These are phyloP conservation scores for Tokudaia tokunoshimensis DNA, from an alignment of 2,797 vertebrate genomes.

Conservation along the genomic window DNA sequence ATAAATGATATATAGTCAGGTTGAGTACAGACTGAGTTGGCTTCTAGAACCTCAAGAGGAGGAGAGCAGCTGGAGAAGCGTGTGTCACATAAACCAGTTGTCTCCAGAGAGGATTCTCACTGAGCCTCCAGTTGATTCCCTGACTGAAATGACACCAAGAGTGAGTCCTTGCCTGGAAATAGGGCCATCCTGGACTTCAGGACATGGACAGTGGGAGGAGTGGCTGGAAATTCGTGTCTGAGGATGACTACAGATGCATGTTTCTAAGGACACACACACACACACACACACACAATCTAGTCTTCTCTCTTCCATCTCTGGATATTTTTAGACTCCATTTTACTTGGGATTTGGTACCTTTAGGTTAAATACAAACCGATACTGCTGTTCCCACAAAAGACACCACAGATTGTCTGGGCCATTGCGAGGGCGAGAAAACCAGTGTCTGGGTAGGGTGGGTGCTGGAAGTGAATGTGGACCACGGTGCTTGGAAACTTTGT, in stretches of 20 bases:
- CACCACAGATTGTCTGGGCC: neutral
- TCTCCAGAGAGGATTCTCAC: neutral
- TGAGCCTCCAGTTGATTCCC: neutral
- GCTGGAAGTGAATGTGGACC: neutral
- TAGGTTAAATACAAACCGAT: neutral
- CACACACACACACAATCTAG: neutral
- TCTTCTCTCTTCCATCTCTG: slow-evolving; percentile 32
- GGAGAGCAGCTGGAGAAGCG: neutral
- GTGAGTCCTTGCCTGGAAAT: neutral
- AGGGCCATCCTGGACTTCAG: neutral
- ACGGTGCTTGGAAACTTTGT: neutral
- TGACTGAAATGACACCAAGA: neutral
- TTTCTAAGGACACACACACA: neutral
- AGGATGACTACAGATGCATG: neutral
- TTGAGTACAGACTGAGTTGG: neutral
- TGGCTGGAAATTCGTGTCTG: neutral
- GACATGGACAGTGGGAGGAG: neutral
- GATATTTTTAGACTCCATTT: neutral
- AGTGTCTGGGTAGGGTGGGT: neutral
- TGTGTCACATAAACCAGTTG: neutral
- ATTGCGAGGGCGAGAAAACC: neutral
- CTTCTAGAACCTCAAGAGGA: slow-evolving; percentile 20
- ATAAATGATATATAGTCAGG: neutral
- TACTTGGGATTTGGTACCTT: neutral
- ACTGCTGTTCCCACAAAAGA: neutral